Conservation (phyloP, 2,888 invertebrate genomes). For the Drosophila flavopinicola region DNA sequence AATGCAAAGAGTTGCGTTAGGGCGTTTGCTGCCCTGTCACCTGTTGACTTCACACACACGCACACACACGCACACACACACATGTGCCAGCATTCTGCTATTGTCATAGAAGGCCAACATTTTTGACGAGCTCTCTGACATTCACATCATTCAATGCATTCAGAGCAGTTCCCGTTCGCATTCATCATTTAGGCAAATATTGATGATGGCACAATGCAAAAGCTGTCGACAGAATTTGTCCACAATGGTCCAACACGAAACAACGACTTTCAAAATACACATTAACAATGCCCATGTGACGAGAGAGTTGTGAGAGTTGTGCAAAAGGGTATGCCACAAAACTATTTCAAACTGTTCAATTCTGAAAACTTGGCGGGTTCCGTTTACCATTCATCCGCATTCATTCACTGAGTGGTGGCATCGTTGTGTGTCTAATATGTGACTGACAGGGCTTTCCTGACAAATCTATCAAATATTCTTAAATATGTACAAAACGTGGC, state of each 20-base stretch:
- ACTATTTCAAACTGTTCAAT: no score
- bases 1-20: conserved; percentile 19
- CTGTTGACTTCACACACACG: conserved; percentile 7
- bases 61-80: neutral
- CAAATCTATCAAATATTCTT: no score
- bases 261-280: no score
- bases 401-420: no score
- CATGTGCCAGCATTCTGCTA: conserved; percentile 27
- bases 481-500: no score
- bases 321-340: no score
- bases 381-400: no score
- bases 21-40: conserved; percentile 6
- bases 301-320: no score
- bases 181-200: conserved; percentile 26
- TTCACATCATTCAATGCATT: conserved; percentile 31
- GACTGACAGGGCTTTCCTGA: no score
- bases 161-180: conserved; percentile 11
- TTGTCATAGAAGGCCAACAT: conserved; percentile 7
- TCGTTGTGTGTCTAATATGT: no score
- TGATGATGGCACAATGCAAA: conserved; percentile 36
- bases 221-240: conserved; percentile 34
- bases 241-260: conserved; percentile 13
- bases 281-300: no score
- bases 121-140: conserved; percentile 37
- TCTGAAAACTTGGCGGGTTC: no score